Conservation (phyloP, 2,888 invertebrate species). For the Tillus elongatus region DNA sequence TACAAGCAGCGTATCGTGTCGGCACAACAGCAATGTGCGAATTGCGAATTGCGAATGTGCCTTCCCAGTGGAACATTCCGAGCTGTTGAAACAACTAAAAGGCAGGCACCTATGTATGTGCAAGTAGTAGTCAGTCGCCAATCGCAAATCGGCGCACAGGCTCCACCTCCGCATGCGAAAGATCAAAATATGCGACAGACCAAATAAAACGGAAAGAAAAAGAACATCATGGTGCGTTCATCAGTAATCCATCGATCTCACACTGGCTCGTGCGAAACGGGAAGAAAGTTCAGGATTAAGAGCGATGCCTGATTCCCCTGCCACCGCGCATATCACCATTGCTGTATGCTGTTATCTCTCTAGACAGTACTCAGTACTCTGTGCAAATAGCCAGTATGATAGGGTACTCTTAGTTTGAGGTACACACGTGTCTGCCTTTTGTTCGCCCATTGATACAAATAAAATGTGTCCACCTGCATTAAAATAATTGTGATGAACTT, state of each 20-base stretch:
- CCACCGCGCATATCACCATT: too few relatives aligned
- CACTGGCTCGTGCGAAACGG: too few relatives aligned
- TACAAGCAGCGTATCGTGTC: constrained; percentile 40
- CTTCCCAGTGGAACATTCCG: constrained; percentile 41
- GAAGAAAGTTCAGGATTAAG: too few relatives aligned
- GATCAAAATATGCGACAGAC: too few relatives aligned
- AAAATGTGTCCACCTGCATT: constrained; percentile 42
- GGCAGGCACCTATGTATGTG: constrained; percentile 43
- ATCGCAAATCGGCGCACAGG: too few relatives aligned
- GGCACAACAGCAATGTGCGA: constrained; percentile 39
- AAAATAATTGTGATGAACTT: constrained; percentile 44
- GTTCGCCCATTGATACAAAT: constrained; percentile 42
- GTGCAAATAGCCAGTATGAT: constrained; percentile 30
- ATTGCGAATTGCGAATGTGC: constrained; percentile 34
- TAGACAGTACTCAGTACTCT: too few relatives aligned
- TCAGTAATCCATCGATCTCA: too few relatives aligned
- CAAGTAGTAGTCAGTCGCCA: constrained; percentile 1
- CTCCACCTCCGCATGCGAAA: too few relatives aligned
- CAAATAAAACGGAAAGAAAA: too few relatives aligned
- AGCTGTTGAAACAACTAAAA: constrained; percentile 40
- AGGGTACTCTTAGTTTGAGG: constrained; percentile 36
- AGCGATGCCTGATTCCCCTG: too few relatives aligned
- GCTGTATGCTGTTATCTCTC: too few relatives aligned
- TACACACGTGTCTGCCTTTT: constrained; percentile 43
- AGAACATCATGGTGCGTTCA: too few relatives aligned